Conservation (phyloP, 2,888 invertebrate species). For the Drosophila mimica region DNA sequence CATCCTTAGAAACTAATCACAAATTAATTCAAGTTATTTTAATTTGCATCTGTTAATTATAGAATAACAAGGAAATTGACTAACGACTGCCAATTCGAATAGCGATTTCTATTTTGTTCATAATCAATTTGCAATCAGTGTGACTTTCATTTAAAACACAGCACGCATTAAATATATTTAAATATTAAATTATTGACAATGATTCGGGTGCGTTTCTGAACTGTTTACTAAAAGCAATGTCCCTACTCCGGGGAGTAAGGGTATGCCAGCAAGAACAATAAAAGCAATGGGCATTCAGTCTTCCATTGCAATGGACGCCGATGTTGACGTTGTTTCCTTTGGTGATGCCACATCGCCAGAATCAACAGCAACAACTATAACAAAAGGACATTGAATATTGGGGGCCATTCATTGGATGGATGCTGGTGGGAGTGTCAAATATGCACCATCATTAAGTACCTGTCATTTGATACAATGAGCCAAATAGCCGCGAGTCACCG, state of each 20-base stretch:
- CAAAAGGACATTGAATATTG: constrained; percentile 7
- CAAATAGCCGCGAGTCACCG: constrained; percentile 39
- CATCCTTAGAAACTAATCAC: constrained; percentile 27
- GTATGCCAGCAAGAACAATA: background rate
- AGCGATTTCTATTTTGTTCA: no score
- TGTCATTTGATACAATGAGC: constrained; percentile 50
- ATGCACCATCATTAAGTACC: constrained; percentile 28
- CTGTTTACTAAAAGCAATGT: background rate
- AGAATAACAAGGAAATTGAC: background rate
- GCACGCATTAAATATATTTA: no score
- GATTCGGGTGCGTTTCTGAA: background rate
- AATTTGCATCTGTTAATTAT: background rate
- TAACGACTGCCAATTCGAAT: no score
- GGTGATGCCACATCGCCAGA: constrained; percentile 31
- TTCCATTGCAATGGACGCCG: constrained; percentile 32
- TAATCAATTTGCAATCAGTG: no score
- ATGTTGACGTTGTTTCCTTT: constrained; percentile 38
- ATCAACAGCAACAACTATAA: constrained; percentile 23
- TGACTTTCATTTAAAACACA: background rate
- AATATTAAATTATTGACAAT: no score
- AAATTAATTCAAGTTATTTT: background rate
- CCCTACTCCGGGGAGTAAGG: background rate
- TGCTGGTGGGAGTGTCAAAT: constrained; percentile 33
- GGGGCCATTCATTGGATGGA: constrained; percentile 9
- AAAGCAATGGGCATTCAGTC: constrained; percentile 6